Conservation (phyloP, 2,888 invertebrate genomes). For the Pimpla rufipes region DNA sequence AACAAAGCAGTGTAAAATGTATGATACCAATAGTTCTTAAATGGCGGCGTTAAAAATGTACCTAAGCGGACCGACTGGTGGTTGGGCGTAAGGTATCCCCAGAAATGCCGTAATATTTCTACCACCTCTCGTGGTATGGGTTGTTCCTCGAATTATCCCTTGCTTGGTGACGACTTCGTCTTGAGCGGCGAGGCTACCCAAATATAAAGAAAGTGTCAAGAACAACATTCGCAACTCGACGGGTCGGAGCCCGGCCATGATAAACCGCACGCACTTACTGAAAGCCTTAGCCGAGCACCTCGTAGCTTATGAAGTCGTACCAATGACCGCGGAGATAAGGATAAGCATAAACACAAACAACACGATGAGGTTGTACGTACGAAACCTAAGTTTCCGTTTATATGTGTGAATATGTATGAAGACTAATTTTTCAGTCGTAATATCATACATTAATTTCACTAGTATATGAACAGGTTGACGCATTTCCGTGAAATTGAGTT, state of each 20-base stretch:
- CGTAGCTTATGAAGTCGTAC: constrained; percentile 15
- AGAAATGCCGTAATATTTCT: constrained; percentile 63
- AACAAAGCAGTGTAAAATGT: too few relatives aligned
- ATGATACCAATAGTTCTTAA: too few relatives aligned
- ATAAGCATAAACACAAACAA: background rate
- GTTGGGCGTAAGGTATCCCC: constrained; percentile 73
- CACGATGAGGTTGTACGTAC: background rate
- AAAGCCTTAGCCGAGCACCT: constrained; percentile 4
- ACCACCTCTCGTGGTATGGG: constrained; percentile 55
- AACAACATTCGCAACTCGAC: constrained; percentile 29
- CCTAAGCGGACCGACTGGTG: constrained; percentile 70
- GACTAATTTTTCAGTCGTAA: background rate
- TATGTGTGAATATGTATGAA: too few relatives aligned
- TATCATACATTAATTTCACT: background rate
- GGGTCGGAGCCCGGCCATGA: constrained; percentile 59
- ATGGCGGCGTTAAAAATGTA: too few relatives aligned
- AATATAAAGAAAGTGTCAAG: constrained; percentile 30
- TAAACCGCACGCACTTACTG: constrained; percentile 31
- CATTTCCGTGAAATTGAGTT: too few relatives aligned
- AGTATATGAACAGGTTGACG: background rate
- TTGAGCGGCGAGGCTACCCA: constrained; percentile 14
- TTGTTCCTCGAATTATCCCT: constrained; percentile 66
- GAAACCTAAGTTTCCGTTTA: background rate
- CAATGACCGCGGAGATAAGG: constrained; percentile 11
- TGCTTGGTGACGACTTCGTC: constrained; percentile 53